Evolutionary conservation across 2,888 invertebrate species (phyloP).

Genomic region (Eucera pruinosa): DNA sequence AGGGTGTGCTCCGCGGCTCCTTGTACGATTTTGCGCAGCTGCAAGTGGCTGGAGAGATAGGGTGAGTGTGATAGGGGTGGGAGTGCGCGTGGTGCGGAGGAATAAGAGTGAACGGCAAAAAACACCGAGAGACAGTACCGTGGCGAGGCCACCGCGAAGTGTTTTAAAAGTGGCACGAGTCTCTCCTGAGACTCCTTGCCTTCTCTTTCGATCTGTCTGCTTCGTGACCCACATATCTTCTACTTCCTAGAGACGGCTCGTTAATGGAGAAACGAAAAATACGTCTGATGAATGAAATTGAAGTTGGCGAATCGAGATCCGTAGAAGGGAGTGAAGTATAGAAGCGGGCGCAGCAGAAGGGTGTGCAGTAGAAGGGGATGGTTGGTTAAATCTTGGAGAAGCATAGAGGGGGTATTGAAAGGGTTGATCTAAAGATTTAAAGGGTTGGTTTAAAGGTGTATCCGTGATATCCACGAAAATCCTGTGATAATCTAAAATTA

Average conservation of each 20-base stretch:
- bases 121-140: conserved; percentile 34
- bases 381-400: background rate
- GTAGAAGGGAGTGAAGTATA: too few relatives aligned
- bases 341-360: too few relatives aligned
- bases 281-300: conserved; percentile 15
- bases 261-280: background rate
- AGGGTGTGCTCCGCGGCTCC: conserved; percentile 69
- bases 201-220: conserved; percentile 24
- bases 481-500: too few relatives aligned
- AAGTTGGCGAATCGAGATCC: background rate
- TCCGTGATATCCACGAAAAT: too few relatives aligned
- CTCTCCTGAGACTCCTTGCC: conserved; percentile 20
- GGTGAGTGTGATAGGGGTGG: conserved; percentile 24
- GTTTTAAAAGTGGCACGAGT: conserved; percentile 52
- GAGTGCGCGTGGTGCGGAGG: conserved; percentile 41
- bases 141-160: conserved; percentile 50
- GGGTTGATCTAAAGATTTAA: too few relatives aligned
- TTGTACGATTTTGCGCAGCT: conserved; percentile 75
- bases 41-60: conserved; percentile 52
- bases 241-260: conserved; percentile 10
- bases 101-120: conserved; percentile 31
- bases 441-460: too few relatives aligned
- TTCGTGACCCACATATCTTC: conserved; percentile 46
- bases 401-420: too few relatives aligned
- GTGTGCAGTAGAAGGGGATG: too few relatives aligned